Base-by-base conservation (phyloP, 2,888 invertebrate species). In the Ptilodon capucinus region DNA sequence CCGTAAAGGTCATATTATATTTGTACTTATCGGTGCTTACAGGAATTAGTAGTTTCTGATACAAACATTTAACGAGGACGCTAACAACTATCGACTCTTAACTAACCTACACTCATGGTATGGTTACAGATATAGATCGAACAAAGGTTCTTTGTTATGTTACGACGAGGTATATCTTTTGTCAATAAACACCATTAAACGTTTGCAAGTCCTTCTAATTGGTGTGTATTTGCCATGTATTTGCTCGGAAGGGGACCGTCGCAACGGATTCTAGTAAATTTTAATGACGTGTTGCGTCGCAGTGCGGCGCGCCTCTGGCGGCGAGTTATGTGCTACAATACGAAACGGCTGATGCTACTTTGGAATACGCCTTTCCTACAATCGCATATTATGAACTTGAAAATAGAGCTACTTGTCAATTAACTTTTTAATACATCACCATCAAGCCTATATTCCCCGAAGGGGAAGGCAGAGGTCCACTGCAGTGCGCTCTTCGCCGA, bases 261-360 rank as follows among this genome's bases (percentile, higher is more conserved):
- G 50, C 62, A 61, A 61, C 62, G 58, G 68, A 68, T 65, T 55
- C 60, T 69, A 72, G 69, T 82, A 79, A 78, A 81, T 81, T 79
- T 78, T 79, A 82, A 83, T 85, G 84, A 81, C 72, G 75, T 75
- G 79, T 77, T 66, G 75, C 80, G 84, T 68, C 85, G 86, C 86
- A 85, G 67, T 85, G 86, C 84, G 84, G 79, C 70, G 59, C 47
- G 67, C 61, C 63, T 44, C 52, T 51, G 44, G 59, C 55, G 48
- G 47, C 53, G 50, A 61, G 55, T 62, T 67, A 54, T 63, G 54
- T 64, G 49, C 46, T 59, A 52, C 57, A 60, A 60, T 58, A 55
- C 57, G 46, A 57, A 55, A 54, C 58, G 51, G 50, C 62, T 68
- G 68, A 62, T 59, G 51, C 55, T 58, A 60, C 57, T 71, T 60